phyloP scores from a whole-genome alignment of 1,140 invertebrate species.

The Ceratina australensis region DNA sequence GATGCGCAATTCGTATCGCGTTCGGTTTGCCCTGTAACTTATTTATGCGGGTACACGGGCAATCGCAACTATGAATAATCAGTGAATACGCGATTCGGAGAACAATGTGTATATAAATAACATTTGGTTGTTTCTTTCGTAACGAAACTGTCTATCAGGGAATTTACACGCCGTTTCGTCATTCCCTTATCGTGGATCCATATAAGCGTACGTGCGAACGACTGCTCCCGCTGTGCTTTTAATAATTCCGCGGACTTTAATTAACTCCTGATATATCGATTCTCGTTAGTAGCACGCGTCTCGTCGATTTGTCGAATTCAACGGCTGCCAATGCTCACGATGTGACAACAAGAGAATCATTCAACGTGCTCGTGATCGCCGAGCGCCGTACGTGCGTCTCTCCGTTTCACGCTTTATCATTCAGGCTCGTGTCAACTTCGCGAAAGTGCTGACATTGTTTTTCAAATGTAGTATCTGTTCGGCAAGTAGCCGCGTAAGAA shows the following conservation, averaged over 20 bases:
- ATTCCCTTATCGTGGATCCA: not conserved
- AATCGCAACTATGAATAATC: constrained; percentile 1
- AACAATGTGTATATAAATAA: not conserved
- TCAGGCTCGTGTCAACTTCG: constrained; percentile 35
- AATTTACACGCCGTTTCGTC: constrained; percentile 8
- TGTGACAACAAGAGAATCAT: constrained; percentile 52
- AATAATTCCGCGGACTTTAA: constrained; percentile 37
- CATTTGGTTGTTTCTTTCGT: not conserved
- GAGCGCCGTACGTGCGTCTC: constrained; percentile 25
- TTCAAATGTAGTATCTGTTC: constrained; percentile 12
- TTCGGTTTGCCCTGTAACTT: not conserved
- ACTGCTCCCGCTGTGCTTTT: not conserved
- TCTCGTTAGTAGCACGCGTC: constrained; percentile 25
- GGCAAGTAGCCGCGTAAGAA: not conserved
- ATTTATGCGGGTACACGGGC: not conserved
- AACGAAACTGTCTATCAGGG: not conserved
- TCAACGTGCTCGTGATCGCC: constrained; percentile 61
- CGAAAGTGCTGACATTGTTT: constrained; percentile 58
- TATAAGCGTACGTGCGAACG: not conserved
- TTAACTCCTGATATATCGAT: constrained; percentile 21
- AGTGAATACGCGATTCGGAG: not conserved
- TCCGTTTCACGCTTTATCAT: constrained; percentile 21
- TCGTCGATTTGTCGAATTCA: constrained; percentile 31
- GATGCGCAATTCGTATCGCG: not conserved
- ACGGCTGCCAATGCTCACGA: constrained; percentile 35